Evolutionary conservation across 2,888 invertebrate genomes (phyloP).

Genomic region (Drosophila fungiperda): DNA sequence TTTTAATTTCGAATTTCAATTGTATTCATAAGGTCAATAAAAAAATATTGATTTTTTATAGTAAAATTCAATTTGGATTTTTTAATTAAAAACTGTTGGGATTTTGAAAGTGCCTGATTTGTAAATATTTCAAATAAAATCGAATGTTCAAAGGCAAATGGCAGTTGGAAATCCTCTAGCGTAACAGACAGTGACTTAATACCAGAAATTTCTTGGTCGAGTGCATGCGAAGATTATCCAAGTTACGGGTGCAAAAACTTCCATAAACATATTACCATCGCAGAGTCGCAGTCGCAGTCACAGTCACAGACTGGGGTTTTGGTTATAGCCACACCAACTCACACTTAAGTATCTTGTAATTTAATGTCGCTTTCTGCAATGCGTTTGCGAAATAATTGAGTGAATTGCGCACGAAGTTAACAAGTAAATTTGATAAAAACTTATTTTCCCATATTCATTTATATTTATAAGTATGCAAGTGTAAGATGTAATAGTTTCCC

Average conservation of each 20-base stretch:
- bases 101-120: background rate
- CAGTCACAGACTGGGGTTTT: conserved; percentile 19
- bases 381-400: conserved; percentile 79
- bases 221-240: conserved; percentile 53
- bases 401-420: conserved; percentile 52
- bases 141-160: conserved; percentile 4
- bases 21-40: too few relatives aligned
- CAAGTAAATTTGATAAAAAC: conserved; percentile 16
- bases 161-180: conserved; percentile 33
- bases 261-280: conserved; percentile 47
- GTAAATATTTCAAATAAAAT: conserved; percentile 3
- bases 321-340: conserved; percentile 24
- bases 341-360: conserved; percentile 47
- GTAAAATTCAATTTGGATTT: background rate
- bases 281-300: conserved; percentile 24
- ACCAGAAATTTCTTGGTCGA: conserved; percentile 70
- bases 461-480: conserved; percentile 32
- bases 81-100: background rate
- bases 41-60: too few relatives aligned
- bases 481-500: conserved; percentile 42
- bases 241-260: conserved; percentile 60
- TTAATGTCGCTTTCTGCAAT: conserved; percentile 52
- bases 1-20: too few relatives aligned
- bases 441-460: conserved; percentile 7
- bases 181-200: conserved; percentile 73